Base-by-base conservation (phyloP, 2,888 invertebrate species). In the Crocallis elinguaria region DNA sequence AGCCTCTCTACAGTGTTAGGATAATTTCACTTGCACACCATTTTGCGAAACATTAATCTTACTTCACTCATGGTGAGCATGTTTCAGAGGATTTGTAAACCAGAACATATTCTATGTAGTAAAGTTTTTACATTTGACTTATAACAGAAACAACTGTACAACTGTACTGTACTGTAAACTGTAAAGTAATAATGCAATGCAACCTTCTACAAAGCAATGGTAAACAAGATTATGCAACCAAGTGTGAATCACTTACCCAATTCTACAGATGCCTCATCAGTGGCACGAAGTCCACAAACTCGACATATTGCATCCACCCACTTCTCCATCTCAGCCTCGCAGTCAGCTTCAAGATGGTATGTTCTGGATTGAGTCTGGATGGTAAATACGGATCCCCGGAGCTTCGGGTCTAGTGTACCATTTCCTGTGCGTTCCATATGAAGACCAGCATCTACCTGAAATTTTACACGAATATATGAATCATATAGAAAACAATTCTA, bases 291-390 rank as follows among this genome's bases (percentile, higher is more conserved):
- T 38, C 97, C 96, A 82, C 98, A 98, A 32, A 98, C 97, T 83
- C 95, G 94, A 83, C 98, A 98, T 65, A 99, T 96, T 56, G 96
- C 97, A 75, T 96, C 96, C 7, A 98, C 98, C 99, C 99, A 99
- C 80, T 95, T 95, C 68, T 95, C 96, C 98, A 99, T 98, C 73
- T 98, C 98, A 36, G 94, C 93, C 79, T 98, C 98, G 23, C 95
- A 95, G 69, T 98, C 98, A 0, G 98, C 98, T 53, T 98, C 98
- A 65, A 99, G 92, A 82, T 97, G 98, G 81, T 98, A 99, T 23
- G 95, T 96, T 66, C 98, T 93, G 62, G 96, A 95, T 25, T 97
- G 96, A 43, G 98, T 98, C 79, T 96, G 95, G 29, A 98, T 95
- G 69, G 97, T 96, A 79, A 98, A 98, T 91, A 98, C 97, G 0